Evolutionary conservation across 1,140 invertebrate genomes (phyloP), one percentile per base, ranked within the genome.

Genomic region (Diabrotica virgifera): DNA sequence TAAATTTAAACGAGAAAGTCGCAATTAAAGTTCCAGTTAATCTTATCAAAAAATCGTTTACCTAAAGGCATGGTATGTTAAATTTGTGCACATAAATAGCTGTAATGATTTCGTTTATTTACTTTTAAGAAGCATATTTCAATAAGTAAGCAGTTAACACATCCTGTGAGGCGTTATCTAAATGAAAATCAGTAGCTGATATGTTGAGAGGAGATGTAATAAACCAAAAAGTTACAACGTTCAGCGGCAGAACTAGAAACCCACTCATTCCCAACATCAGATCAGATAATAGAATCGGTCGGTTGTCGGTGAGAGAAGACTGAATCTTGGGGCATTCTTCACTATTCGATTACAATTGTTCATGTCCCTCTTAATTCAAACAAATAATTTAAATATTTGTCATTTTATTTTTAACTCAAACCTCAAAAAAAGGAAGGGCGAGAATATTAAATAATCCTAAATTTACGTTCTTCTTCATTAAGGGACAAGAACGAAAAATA

Each of bases 171-270:
- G 24, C 36, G 24, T 52, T 60, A 60, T 60, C 59, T 60, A 60
- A 60, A 60, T 60, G 59, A 60, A 46, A 60, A 60, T 60, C 59
- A 60, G 57, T 59, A 59, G 59, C 50, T 60, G 59, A 52, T 60
- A 40, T 60, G 59, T 60, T 52, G 50, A 52, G 37, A 60, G 59
- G 24, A 37, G 40, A n/a, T 40, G 59, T 60, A 60, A 60, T 60
- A 60, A 60, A 60, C 59, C 40, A 60, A 60, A 60, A 60, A 51
- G 59, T 24, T 52, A 52, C 40, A 52, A 14, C 37, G 40, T 51
- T 14, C 59, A 60, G 37, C 50, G 50, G n/a, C 40, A n/a, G 12
- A 60, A 12, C 40, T 58, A 12, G 14, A 37, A 60, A 60, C 59
- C 59, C 59, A 60, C 59, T 51, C 59, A 36, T 60, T 60, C 36